Conservation (phyloP, 2,797 vertebrate genomes). For the Xiphorhynchus erythropygius region DNA sequence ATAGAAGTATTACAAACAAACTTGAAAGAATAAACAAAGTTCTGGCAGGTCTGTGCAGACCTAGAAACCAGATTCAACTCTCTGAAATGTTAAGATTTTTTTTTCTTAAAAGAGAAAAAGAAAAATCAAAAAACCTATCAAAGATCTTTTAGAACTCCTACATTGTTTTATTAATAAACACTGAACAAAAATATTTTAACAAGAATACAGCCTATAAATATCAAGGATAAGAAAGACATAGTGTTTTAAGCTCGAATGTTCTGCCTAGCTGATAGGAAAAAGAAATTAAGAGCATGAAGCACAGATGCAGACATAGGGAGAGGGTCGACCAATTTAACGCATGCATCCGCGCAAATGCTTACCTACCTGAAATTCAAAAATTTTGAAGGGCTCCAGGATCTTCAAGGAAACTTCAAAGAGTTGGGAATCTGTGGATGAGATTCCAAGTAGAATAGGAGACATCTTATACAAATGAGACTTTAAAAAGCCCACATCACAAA, state of each 20-base stretch:
- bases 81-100: background rate
- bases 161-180: background rate
- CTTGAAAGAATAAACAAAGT: background rate
- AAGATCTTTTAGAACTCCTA: background rate
- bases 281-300: constrained; percentile 65
- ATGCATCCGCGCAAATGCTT: constrained; percentile 70
- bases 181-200: background rate
- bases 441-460: constrained; percentile 71
- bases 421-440: constrained; percentile 71
- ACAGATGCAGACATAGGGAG: constrained; percentile 72
- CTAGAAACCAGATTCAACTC: background rate
- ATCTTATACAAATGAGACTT: constrained; percentile 58
- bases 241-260: background rate
- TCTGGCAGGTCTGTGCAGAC: background rate
- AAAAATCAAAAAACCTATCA: background rate
- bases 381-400: constrained; percentile 71
- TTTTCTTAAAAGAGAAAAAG: background rate
- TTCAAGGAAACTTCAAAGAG: constrained; percentile 74
- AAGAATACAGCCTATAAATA: background rate
- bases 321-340: constrained; percentile 74
- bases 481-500: background rate
- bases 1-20: background rate
- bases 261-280: constrained; percentile 46
- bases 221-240: background rate
- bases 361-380: constrained; percentile 76